Base-by-base conservation (phyloP, 1,140 invertebrate species). In the Trissolcus basalis region DNA sequence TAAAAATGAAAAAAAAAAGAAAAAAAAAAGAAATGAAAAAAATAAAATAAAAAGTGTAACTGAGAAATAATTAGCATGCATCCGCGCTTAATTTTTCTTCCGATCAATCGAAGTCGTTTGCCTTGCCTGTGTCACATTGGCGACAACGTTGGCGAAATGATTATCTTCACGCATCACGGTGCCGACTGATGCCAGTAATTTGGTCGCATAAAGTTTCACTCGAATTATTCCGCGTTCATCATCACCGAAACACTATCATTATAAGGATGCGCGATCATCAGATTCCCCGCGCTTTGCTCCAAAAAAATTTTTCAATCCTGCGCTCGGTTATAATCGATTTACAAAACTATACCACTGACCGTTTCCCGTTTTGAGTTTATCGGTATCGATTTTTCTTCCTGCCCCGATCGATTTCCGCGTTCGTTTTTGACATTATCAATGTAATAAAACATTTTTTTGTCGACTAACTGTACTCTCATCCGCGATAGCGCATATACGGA, bases 141-240 rank as follows among this genome's bases (percentile, higher is more conserved):
- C 27, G 67, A 61, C 67, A 67, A 76, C 50, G 15, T 55, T n/a
- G 36, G 54, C 55, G 65, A 27, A 27, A 76, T 76, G 54, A 70
- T 33, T 61, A 70, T 70, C 73, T 70, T 70, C 73, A 76, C 64
- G 73, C 67, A 76, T 55, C 53, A 65, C 48, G 73, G 45, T 58
- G 15, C 50, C 60, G 55, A 61, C 36, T 65, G 67, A 70, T 70
- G 50, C 14, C 73, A 60, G 67, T 76, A 70, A 76, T 76, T 70
- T 67, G 27, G 65, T 41, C 73, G 67, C 61, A 70, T 70, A 70
- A 69, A 76, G 51, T 50, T 55, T 49, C 60, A 60, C 49, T 70
- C 9, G 56, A 70, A 65, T 68, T 45, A 69, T 60, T 65, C 60
- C 49, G 49, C 50, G 41, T 44, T 11, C 56, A 45, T 49, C 56